Evolutionary conservation across 2,888 invertebrate genomes (phyloP).

Genomic region (Orthosia incerta): DNA sequence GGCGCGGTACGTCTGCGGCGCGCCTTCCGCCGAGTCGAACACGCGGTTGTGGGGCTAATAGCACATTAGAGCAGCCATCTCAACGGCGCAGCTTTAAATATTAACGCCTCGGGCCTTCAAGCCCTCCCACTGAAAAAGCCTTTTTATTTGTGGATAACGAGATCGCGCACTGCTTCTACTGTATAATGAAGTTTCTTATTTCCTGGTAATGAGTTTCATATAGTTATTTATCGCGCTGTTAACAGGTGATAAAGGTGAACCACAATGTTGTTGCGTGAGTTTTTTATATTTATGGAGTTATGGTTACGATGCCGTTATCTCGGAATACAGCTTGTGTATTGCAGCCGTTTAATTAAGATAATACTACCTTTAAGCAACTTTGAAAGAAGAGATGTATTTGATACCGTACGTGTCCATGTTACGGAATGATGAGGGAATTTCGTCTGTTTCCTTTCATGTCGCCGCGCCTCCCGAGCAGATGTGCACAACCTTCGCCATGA

Average conservation of each 20-base stretch:
- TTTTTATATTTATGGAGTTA: slow-evolving; percentile 69
- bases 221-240: slow-evolving; percentile 75
- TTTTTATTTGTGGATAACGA: slow-evolving; percentile 86
- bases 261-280: slow-evolving; percentile 59
- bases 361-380: slow-evolving; percentile 26
- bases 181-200: slow-evolving; percentile 84
- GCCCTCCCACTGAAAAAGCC: slow-evolving; percentile 79
- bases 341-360: slow-evolving; percentile 49
- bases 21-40: slow-evolving; percentile 71
- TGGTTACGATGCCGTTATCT: slow-evolving; percentile 61
- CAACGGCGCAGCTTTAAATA: slow-evolving; percentile 83
- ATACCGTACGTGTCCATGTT: slow-evolving; percentile 31
- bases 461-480: slow-evolving; percentile 66
- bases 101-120: slow-evolving; percentile 79
- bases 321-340: slow-evolving; percentile 51
- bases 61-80: slow-evolving; percentile 85
- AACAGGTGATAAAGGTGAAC: slow-evolving; percentile 65
- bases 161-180: slow-evolving; percentile 76
- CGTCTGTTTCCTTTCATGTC: slow-evolving; percentile 38
- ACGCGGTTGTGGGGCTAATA: slow-evolving; percentile 80
- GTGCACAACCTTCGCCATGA: slow-evolving; percentile 72
- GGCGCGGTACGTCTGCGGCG: slow-evolving; percentile 41
- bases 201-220: slow-evolving; percentile 81
- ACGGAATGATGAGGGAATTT: slow-evolving; percentile 44
- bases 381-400: slow-evolving; percentile 22